Conservation (phyloP, 2,888 invertebrate genomes). For the Abrostola triplasia region DNA sequence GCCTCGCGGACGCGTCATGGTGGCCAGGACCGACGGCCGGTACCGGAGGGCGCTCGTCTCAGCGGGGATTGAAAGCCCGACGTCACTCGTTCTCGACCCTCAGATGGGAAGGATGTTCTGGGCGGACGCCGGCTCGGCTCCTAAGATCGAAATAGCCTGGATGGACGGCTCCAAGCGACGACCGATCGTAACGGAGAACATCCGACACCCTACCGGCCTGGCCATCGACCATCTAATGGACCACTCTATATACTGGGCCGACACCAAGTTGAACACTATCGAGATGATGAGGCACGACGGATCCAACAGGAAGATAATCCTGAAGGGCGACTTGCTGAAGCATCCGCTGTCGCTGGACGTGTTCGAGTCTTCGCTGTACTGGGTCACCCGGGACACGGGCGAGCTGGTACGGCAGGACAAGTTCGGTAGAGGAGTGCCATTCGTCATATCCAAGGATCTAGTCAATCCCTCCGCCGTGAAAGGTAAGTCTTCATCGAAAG, state of each 20-base stretch:
- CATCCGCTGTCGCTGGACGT: slow-evolving; percentile 97
- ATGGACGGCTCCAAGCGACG: slow-evolving; percentile 98
- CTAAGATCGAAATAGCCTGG: slow-evolving; percentile 98
- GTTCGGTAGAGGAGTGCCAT: slow-evolving; percentile 97
- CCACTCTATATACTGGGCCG: slow-evolving; percentile 98
- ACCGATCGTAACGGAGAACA: slow-evolving; percentile 93
- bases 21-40: slow-evolving; percentile 96
- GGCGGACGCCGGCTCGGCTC: slow-evolving; percentile 96
- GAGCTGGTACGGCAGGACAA: slow-evolving; percentile 97
- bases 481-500: slow-evolving; percentile 78
- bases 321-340: slow-evolving; percentile 91
- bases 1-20: slow-evolving; percentile 94
- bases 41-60: slow-evolving; percentile 94
- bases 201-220: slow-evolving; percentile 96
- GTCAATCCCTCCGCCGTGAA: slow-evolving; percentile 96
- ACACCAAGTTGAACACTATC: slow-evolving; percentile 96
- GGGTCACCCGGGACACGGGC: slow-evolving; percentile 97
- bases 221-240: slow-evolving; percentile 97
- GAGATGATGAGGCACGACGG: slow-evolving; percentile 96
- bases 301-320: slow-evolving; percentile 90
- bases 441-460: slow-evolving; percentile 94
- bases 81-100: slow-evolving; percentile 96
- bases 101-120: slow-evolving; percentile 96
- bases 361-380: slow-evolving; percentile 97
- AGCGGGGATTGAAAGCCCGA: slow-evolving; percentile 94